These are phyloP conservation scores for Mizuhopecten yessoensis DNA, from an alignment of 1,140 invertebrate species.

Conservation along the genomic window DNA sequence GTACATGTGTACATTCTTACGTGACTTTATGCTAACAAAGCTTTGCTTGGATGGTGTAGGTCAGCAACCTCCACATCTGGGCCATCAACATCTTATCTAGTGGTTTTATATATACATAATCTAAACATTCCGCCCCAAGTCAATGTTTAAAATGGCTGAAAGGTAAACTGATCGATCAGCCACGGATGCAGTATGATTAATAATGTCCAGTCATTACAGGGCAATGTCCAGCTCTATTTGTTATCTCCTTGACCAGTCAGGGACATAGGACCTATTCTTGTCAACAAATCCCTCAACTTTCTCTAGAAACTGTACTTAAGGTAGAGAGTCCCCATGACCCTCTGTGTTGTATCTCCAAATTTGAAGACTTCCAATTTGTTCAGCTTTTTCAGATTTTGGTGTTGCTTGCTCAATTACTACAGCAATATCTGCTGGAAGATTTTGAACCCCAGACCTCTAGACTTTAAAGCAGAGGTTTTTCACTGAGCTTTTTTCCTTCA, in stretches of 20 bases:
- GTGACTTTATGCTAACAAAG: background rate
- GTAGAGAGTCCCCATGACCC: too few species aligned
- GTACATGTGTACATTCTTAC: background rate
- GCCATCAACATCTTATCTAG: constrained; percentile 33
- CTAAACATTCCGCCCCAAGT: background rate
- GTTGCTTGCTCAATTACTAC: too few species aligned
- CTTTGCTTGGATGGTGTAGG: background rate
- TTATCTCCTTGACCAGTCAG: background rate
- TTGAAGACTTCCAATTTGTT: too few species aligned
- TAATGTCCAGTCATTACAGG: constrained; percentile 8
- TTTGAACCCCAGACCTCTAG: too few species aligned
- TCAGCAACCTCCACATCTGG: background rate
- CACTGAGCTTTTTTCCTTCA: too few species aligned
- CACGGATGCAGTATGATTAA: background rate
- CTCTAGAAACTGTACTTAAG: too few species aligned
- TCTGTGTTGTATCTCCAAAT: too few species aligned
- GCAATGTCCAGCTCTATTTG: background rate
- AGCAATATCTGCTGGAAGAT: too few species aligned
- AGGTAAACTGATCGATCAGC: constrained; percentile 23
- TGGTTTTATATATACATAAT: constrained; percentile 15
- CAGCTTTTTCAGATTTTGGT: too few species aligned
- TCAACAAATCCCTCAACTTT: too few species aligned
- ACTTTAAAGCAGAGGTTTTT: too few species aligned
- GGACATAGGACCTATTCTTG: too few species aligned
- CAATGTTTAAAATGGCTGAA: constrained; percentile 15